phyloP scores from a whole-genome alignment of 2,797 vertebrate genomes.

The Pangasius djambal region DNA sequence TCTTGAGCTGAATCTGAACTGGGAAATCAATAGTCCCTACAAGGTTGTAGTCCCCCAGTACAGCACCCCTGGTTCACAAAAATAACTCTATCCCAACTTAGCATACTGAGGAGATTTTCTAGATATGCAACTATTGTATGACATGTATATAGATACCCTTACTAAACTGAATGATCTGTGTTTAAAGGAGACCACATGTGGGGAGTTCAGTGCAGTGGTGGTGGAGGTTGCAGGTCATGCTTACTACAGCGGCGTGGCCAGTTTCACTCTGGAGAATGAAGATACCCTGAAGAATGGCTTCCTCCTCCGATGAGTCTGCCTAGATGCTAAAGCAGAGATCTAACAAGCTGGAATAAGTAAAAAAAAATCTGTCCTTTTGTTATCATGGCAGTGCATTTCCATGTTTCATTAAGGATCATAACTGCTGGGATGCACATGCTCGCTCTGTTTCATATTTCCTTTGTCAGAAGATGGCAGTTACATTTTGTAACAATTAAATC shows the following conservation, averaged over 20 bases:
- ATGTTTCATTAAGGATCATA: not conserved
- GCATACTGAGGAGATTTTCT: not conserved
- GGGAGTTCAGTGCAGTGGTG: conserved; percentile 83
- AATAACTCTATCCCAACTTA: not conserved
- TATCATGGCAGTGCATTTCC: not conserved
- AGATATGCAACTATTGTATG: not conserved
- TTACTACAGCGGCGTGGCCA: conserved; percentile 87
- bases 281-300: conserved; percentile 86
- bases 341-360: not conserved
- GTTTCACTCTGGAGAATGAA: conserved; percentile 81
- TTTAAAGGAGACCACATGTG: conserved; percentile 83
- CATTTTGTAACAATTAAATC: not conserved
- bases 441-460: not conserved
- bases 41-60: not conserved
- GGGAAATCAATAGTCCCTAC: not conserved
- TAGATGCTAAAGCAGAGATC: not conserved
- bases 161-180: conserved; percentile 10
- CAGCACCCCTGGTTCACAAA: not conserved
- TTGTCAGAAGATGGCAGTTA: too few relatives aligned
- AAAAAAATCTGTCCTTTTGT: not conserved
- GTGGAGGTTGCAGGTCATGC: conserved; percentile 92
- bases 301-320: conserved; percentile 78
- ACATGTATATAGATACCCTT: too few relatives aligned
- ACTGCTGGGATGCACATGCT: not conserved
- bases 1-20: not conserved